Conservation (phyloP, 2,888 invertebrate genomes). For the Physocephala rufipes region DNA sequence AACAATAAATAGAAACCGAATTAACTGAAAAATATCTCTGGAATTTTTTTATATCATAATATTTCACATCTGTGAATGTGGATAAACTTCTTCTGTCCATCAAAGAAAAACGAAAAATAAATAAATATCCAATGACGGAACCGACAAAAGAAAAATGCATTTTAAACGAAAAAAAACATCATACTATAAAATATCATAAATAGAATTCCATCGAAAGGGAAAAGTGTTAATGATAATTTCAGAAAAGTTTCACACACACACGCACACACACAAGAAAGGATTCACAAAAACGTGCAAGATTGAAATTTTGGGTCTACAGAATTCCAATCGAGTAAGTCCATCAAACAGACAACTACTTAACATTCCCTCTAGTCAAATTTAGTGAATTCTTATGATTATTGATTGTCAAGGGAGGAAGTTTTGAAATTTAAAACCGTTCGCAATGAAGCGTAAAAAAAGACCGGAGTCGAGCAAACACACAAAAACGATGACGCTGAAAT, state of each 20-base stretch:
- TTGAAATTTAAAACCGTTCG: slow-evolving; percentile 12
- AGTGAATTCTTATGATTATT: not conserved
- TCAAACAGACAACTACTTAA: not conserved
- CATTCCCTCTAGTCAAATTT: not conserved
- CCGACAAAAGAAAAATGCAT: not conserved
- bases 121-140: not conserved
- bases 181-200: not conserved
- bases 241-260: not conserved
- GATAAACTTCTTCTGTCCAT: not conserved
- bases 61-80: not conserved
- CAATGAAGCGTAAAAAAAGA: slow-evolving; percentile 23
- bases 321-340: not conserved
- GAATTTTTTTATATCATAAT: not conserved
- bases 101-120: not conserved
- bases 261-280: slow-evolving; percentile 1
- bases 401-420: not conserved
- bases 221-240: not conserved
- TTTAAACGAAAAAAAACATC: not conserved
- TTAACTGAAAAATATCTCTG: not conserved
- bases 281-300: not conserved
- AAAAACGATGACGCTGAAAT: not conserved
- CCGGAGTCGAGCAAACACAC: not conserved
- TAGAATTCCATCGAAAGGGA: not conserved
- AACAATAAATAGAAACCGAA: no score
- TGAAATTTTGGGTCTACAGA: not conserved